phyloP scores from a whole-genome alignment of 2,888 invertebrate genomes.

The Aphrophora alni region DNA sequence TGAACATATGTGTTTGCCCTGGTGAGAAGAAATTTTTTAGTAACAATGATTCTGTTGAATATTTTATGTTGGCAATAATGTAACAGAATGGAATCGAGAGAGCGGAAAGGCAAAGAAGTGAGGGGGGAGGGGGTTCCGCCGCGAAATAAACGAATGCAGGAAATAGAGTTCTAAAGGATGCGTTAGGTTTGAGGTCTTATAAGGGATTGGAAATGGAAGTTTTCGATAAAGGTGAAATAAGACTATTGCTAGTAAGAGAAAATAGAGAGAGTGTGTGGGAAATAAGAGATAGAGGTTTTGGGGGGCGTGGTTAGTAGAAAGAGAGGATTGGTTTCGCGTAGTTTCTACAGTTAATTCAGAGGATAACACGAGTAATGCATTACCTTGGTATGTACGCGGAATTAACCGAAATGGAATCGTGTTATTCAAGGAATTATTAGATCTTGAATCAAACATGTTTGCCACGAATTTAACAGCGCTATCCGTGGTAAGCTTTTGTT shows the following conservation, averaged over 20 bases:
- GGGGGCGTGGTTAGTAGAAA: background rate
- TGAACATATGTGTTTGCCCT: too few relatives aligned
- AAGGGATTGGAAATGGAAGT: background rate
- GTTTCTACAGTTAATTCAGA: background rate
- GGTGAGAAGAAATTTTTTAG: background rate
- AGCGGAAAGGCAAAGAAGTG: background rate
- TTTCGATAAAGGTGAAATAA: constrained; percentile 9
- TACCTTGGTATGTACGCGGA: background rate
- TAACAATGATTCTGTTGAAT: background rate
- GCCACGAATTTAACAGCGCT: too few relatives aligned
- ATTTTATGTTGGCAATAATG: background rate
- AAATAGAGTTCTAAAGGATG: background rate
- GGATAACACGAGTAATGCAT: background rate
- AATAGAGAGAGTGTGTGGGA: too few relatives aligned
- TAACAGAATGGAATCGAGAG: background rate
- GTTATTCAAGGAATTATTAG: too few relatives aligned
- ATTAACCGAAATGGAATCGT: background rate
- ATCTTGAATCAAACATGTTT: too few relatives aligned
- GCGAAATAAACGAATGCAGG: background rate
- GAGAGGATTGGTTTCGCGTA: background rate
- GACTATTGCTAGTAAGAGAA: background rate
- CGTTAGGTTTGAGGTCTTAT: background rate
- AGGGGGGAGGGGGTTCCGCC: background rate
- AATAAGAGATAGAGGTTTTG: too few relatives aligned
- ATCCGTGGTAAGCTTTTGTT: too few relatives aligned